Percentiles rank a stretch among this genome's conserved stretches.
phyloP scores from a whole-genome alignment of 30 jellyfish, hydroid and myxozoan species.

The Aurelia sp. region DNA sequence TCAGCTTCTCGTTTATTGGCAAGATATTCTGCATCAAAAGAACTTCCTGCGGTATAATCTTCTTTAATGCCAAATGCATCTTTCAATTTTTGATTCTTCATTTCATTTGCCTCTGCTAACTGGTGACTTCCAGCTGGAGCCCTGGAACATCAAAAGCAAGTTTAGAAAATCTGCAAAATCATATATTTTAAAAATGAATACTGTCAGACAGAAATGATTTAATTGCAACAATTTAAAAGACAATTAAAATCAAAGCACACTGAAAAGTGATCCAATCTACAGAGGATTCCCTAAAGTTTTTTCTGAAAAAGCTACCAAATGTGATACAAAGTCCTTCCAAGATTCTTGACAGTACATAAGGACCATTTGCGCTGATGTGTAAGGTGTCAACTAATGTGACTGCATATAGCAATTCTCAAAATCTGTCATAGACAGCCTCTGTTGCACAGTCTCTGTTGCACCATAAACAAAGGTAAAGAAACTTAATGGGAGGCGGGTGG shows the following conservation, averaged over 20 bases:
- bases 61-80: conserved; percentile 98
- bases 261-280: not conserved
- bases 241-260: not conserved
- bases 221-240: too few species aligned
- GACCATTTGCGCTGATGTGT: too few species aligned
- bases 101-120: conserved; percentile 94
- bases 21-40: conserved; percentile 93
- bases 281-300: not conserved
- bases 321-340: too few species aligned
- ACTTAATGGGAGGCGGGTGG: too few species aligned
- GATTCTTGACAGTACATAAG: too few species aligned
- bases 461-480: too few species aligned
- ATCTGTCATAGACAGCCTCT: too few species aligned
- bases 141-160: conserved; percentile 3
- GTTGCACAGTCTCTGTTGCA: too few species aligned
- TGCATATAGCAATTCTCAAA: too few species aligned
- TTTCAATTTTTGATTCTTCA: conserved; percentile 84
- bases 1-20: conserved; percentile 82
- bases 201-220: too few species aligned
- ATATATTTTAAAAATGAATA: too few species aligned
- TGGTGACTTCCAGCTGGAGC: conserved; percentile 93
- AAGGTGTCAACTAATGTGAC: too few species aligned
- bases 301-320: not conserved
- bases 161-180: not conserved
- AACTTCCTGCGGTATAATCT: conserved; percentile 90